Conservation (phyloP, 2,113 vertebrate species). For the Pseudonaja textilis region DNA sequence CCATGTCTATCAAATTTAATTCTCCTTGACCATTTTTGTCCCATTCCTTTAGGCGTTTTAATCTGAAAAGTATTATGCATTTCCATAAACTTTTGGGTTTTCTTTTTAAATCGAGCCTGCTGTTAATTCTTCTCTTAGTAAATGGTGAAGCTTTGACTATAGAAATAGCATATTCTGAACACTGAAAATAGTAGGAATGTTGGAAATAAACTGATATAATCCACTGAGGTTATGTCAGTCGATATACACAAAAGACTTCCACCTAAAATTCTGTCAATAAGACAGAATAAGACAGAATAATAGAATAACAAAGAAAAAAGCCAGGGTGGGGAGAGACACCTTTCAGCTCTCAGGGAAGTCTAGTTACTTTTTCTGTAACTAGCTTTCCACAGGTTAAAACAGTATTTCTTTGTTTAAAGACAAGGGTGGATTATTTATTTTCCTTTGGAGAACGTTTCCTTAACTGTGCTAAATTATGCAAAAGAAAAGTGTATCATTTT, state of each 20-base stretch:
- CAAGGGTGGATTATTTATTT: constrained; percentile 7
- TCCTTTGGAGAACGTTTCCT: neutral
- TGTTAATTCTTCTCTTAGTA: neutral
- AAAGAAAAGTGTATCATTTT: neutral
- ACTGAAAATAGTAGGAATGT: neutral
- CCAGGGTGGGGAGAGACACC: no score
- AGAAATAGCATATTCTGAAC: neutral
- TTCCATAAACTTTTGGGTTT: neutral
- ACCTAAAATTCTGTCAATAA: neutral
- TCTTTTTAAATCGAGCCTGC: neutral
- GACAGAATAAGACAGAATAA: neutral
- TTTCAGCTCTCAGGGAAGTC: neutral
- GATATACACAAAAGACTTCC: neutral
- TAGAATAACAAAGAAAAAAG: neutral
- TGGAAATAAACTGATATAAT: neutral
- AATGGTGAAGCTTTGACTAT: neutral
- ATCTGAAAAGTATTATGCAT: neutral
- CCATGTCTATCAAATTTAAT: neutral
- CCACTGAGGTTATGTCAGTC: neutral
- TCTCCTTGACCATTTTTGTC: neutral
- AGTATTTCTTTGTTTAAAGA: constrained; percentile 5
- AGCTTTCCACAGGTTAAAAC: neutral
- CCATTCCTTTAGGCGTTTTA: neutral
- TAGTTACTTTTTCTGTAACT: neutral
- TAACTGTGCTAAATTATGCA: neutral